A percentile compares a stretch with the other conserved stretches of the same genome.
Evolutionary conservation across 2,113 vertebrate genomes (phyloP).

Genomic region (Atherinomorus stipes): DNA sequence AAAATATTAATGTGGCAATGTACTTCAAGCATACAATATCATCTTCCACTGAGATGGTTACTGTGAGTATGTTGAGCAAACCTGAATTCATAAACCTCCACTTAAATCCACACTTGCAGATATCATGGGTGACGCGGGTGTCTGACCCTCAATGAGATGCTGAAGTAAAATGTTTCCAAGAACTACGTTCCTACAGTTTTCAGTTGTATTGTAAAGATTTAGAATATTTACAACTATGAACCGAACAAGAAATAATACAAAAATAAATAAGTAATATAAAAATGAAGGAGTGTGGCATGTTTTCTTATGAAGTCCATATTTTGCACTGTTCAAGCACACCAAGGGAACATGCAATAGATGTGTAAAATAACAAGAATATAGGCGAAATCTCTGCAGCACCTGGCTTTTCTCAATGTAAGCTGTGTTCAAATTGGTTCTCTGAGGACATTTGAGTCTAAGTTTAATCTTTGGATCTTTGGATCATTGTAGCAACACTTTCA

Average conservation of each 20-base stretch:
- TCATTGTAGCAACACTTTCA: constrained; percentile 16
- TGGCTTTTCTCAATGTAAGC: constrained; percentile 21
- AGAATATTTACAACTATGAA: not conserved
- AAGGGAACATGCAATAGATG: not conserved
- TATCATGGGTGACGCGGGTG: not conserved
- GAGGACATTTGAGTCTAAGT: constrained; percentile 48
- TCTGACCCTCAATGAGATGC: not conserved
- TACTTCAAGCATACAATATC: constrained; percentile 18
- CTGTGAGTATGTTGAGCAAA: not conserved
- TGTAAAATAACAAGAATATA: constrained; percentile 29
- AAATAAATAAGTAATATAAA: not conserved
- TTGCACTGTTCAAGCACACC: constrained; percentile 20
- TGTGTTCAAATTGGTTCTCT: constrained; percentile 63
- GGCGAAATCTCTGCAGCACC: constrained; percentile 21
- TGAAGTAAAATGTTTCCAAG: not conserved
- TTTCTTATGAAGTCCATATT: constrained; percentile 17
- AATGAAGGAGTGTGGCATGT: not conserved
- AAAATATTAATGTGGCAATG: constrained; percentile 31
- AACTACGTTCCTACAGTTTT: not conserved
- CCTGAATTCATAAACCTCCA: not conserved
- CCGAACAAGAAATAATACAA: not conserved
- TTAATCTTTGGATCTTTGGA: constrained; percentile 49
- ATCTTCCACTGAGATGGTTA: constrained; percentile 12
- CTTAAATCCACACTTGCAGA: not conserved
- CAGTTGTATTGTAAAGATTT: not conserved